Percentiles rank a stretch among this genome's conserved stretches.
Evolutionary conservation across 2,113 vertebrate genomes (phyloP).

Genomic region (Heliornis fulica): DNA sequence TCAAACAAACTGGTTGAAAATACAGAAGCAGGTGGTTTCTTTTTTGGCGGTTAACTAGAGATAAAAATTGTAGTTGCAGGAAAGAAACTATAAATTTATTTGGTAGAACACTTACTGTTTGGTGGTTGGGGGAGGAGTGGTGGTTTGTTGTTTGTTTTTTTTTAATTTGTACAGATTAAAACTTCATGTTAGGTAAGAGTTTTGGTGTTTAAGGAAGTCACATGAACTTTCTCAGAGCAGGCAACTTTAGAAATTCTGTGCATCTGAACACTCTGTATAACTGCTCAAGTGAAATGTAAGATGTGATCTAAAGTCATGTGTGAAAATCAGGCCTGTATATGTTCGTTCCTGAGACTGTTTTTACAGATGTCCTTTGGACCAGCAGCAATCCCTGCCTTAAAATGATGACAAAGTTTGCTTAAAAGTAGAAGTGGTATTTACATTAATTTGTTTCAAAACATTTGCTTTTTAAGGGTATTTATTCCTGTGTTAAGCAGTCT

Average conservation of each 20-base stretch:
- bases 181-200: neutral
- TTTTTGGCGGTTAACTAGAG: neutral
- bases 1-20: neutral
- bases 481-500: neutral
- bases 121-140: too few species aligned
- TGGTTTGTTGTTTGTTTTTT: too few species aligned
- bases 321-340: neutral
- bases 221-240: neutral
- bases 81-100: neutral
- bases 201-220: neutral
- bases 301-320: neutral
- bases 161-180: neutral
- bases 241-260: neutral
- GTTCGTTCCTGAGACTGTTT: neutral
- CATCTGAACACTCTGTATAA: neutral
- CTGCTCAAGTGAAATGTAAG: neutral
- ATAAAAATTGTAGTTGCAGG: neutral
- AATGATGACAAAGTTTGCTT: neutral
- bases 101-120: neutral
- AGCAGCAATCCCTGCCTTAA: neutral
- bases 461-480: neutral
- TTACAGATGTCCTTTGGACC: neutral
- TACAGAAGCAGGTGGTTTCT: neutral
- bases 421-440: neutral
- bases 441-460: neutral